Evolutionary conservation across 2,797 vertebrate species (phyloP).

Genomic region (Ptychobarbus kaznakovi): DNA sequence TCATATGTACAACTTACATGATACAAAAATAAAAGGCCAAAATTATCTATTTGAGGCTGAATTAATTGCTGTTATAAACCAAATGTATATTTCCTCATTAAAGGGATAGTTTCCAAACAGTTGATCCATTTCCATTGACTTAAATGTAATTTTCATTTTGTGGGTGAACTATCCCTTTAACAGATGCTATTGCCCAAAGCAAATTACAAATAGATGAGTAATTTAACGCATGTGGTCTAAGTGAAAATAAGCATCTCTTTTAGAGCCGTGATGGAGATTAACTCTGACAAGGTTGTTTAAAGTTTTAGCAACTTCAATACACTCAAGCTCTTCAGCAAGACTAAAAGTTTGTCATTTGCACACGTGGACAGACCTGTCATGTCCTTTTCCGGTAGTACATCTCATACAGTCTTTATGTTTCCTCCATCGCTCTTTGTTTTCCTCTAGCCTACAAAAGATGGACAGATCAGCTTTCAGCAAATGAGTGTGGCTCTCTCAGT

Average conservation of each 20-base stretch:
- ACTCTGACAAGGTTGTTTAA: constrained; percentile 31
- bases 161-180: background rate
- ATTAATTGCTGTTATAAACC: background rate
- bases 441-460: constrained; percentile 42
- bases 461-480: constrained; percentile 23
- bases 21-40: background rate
- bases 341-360: constrained; percentile 33
- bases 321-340: constrained; percentile 24
- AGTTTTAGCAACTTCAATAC: constrained; percentile 18
- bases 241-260: constrained; percentile 10
- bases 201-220: background rate
- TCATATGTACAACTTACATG: background rate
- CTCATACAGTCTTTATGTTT: constrained; percentile 23
- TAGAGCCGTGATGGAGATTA: background rate
- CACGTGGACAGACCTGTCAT: constrained; percentile 40
- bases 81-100: background rate
- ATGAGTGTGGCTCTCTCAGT: constrained; percentile 15
- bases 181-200: background rate
- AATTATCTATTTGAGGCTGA: background rate
- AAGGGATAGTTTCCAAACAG: background rate
- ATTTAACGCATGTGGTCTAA: background rate
- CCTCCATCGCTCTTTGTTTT: constrained; percentile 16
- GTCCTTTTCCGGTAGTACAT: constrained; percentile 29
- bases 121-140: background rate
- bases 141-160: background rate